phyloP scores from a whole-genome alignment of 1,140 invertebrate species.

The Tigriopus japonicus region DNA sequence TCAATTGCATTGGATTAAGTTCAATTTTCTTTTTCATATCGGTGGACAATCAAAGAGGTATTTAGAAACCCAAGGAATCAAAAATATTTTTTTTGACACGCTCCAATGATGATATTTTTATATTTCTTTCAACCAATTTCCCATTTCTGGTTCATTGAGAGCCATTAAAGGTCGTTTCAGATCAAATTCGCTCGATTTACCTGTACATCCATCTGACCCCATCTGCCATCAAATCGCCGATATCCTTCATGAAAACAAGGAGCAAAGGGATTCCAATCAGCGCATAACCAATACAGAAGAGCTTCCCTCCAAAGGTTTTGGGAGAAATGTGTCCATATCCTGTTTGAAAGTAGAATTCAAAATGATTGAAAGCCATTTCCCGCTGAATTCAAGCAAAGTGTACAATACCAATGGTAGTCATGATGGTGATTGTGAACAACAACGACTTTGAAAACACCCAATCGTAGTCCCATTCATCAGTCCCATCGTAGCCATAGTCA shows the following conservation, averaged over 20 bases:
- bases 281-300: constrained; percentile 22
- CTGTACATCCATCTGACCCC: constrained; percentile 20
- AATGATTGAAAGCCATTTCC: too few relatives aligned
- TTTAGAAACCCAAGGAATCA: too few relatives aligned
- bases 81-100: too few relatives aligned
- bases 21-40: too few relatives aligned
- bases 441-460: constrained; percentile 22
- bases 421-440: constrained; percentile 22
- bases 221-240: constrained; percentile 22
- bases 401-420: constrained; percentile 21
- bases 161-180: too few relatives aligned
- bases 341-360: constrained; percentile 19
- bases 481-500: constrained; percentile 20
- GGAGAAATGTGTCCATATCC: constrained; percentile 24
- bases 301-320: constrained; percentile 20
- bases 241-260: constrained; percentile 23
- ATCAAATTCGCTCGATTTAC: constrained; percentile 16
- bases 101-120: too few relatives aligned
- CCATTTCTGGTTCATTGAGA: too few relatives aligned
- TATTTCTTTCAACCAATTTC: too few relatives aligned
- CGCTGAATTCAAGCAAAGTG: too few relatives aligned
- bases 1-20: too few relatives aligned
- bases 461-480: constrained; percentile 19
- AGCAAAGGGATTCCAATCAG: constrained; percentile 23
- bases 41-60: too few relatives aligned